These are phyloP conservation scores for Scrobipalpa atriplicella DNA, from an alignment of 2,888 invertebrate genomes.

Conservation along the genomic window DNA sequence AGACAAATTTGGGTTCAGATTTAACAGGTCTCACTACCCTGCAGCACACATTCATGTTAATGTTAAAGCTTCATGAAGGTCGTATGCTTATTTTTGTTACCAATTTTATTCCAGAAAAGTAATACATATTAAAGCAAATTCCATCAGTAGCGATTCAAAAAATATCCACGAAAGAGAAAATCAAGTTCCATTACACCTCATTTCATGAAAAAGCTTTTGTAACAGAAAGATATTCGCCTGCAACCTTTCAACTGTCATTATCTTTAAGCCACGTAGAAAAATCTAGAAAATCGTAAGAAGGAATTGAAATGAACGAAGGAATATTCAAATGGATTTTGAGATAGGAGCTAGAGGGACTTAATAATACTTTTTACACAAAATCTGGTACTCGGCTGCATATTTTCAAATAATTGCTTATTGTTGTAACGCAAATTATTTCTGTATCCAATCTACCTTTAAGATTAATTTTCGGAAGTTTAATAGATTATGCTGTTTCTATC, in stretches of 20 bases:
- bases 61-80: too few relatives aligned
- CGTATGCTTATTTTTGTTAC: too few relatives aligned
- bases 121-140: not conserved
- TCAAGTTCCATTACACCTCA: slow-evolving; percentile 65
- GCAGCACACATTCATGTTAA: too few relatives aligned
- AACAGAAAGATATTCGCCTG: slow-evolving; percentile 50
- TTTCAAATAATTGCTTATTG: too few relatives aligned
- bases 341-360: not conserved
- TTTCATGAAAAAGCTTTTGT: slow-evolving; percentile 67
- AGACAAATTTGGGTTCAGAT: too few relatives aligned
- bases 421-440: too few relatives aligned
- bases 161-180: slow-evolving; percentile 55
- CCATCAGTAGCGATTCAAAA: not conserved
- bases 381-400: too few relatives aligned
- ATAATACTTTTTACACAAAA: not conserved
- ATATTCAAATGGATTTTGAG: not conserved
- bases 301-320: slow-evolving; percentile 13
- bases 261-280: slow-evolving; percentile 45
- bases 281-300: not conserved
- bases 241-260: slow-evolving; percentile 63
- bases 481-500: too few relatives aligned
- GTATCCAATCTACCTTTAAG: too few relatives aligned
- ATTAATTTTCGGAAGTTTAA: too few relatives aligned
- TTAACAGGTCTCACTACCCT: too few relatives aligned
- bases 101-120: too few relatives aligned